Evolutionary conservation across 2,888 invertebrate genomes (phyloP).

Genomic region (Oscheius myriophilus): DNA sequence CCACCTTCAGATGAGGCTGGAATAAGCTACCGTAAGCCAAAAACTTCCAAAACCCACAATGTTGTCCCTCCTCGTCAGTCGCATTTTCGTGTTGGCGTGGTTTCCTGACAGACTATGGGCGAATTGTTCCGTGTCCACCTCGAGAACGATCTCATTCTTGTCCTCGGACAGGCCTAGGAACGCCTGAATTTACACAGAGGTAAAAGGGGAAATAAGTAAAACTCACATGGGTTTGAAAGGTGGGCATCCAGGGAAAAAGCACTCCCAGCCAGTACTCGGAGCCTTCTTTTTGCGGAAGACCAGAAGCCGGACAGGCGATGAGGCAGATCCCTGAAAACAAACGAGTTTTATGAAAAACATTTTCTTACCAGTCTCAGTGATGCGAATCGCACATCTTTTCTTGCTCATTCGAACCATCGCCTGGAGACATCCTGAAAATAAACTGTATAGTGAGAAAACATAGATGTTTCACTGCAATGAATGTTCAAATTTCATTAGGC

Average conservation of each 20-base stretch:
- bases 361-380: conserved; percentile 9
- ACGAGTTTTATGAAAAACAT: not conserved
- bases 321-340: conserved; percentile 20
- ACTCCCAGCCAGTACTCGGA: conserved; percentile 27
- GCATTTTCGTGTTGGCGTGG: conserved; percentile 24
- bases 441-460: not conserved
- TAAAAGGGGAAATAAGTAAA: not conserved
- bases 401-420: conserved; percentile 28
- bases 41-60: conserved; percentile 5
- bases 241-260: conserved; percentile 20
- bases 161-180: conserved; percentile 26
- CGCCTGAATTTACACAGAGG: conserved; percentile 2
- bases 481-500: no score
- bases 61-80: conserved; percentile 22
- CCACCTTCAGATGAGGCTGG: conserved; percentile 28
- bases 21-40: not conserved
- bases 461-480: not conserved
- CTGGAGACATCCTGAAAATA: conserved; percentile 17
- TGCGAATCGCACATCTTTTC: conserved; percentile 24
- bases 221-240: conserved; percentile 15
- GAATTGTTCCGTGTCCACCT: conserved; percentile 17
- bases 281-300: conserved; percentile 12
- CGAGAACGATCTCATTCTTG: conserved; percentile 26
- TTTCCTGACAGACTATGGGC: conserved; percentile 15
- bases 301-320: conserved; percentile 27